phyloP scores from a whole-genome alignment of 2,797 vertebrate genomes.

The Paratrypauchen microcephalus region DNA sequence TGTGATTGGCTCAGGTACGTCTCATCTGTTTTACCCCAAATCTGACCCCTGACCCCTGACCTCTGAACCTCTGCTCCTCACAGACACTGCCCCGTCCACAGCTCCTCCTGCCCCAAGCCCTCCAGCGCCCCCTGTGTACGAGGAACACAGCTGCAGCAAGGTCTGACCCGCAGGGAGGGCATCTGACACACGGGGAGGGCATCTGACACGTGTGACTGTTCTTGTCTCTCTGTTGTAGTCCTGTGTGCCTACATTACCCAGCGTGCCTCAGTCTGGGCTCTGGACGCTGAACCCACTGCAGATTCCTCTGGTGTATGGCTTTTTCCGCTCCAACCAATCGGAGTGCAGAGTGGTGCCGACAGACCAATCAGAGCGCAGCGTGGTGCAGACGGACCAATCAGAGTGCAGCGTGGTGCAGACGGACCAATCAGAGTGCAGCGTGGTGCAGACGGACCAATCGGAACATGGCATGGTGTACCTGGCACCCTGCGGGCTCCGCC shows the following conservation, averaged over 20 bases:
- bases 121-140: slow-evolving; percentile 33
- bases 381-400: not conserved
- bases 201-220: too few species aligned
- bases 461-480: slow-evolving; percentile 79
- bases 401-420: not conserved
- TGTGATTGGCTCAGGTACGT: slow-evolving; percentile 67
- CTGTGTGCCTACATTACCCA: slow-evolving; percentile 67
- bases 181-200: too few species aligned
- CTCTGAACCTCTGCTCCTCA: not conserved
- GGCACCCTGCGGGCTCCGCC: slow-evolving; percentile 86
- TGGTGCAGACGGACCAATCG: not conserved
- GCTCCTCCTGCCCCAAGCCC: slow-evolving; percentile 33
- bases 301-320: slow-evolving; percentile 82
- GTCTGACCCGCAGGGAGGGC: slow-evolving; percentile 16
- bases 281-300: slow-evolving; percentile 86
- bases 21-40: not conserved
- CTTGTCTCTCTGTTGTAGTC: slow-evolving; percentile 25
- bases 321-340: slow-evolving; percentile 73
- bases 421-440: not conserved
- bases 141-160: slow-evolving; percentile 72
- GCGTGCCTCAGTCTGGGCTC: slow-evolving; percentile 52
- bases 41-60: too few species aligned
- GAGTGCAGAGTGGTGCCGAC: too few species aligned
- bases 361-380: not conserved
- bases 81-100: not conserved